Percentiles rank a stretch among this genome's conserved stretches.
These are phyloP conservation scores for Festucalex cinctus DNA, from an alignment of 2,113 vertebrate species.

Conservation along the genomic window DNA sequence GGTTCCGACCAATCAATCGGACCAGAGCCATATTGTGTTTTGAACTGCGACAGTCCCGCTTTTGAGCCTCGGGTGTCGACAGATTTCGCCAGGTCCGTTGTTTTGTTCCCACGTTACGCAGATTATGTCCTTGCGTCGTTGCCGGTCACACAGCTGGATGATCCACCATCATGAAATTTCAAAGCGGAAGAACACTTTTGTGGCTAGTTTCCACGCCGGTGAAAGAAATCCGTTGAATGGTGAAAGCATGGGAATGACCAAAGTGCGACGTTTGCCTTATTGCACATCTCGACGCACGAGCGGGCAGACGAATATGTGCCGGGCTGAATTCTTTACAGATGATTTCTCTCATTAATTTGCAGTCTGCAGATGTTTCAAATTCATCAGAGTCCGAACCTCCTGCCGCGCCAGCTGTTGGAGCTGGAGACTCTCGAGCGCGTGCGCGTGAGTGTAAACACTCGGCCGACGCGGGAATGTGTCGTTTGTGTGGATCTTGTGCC, in stretches of 20 bases:
- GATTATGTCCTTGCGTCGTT: too few relatives aligned
- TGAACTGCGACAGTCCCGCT: too few relatives aligned
- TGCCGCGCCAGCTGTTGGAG: constrained; percentile 58
- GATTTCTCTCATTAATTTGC: constrained; percentile 63
- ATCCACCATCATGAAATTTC: background rate
- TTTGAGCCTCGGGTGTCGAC: too few relatives aligned
- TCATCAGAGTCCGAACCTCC: constrained; percentile 57
- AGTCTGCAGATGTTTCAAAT: constrained; percentile 65
- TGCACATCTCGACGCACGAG: constrained; percentile 26
- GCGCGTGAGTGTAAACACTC: constrained; percentile 1
- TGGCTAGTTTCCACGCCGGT: constrained; percentile 13
- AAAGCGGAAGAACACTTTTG: background rate
- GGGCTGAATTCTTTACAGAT: constrained; percentile 59
- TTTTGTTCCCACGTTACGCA: too few relatives aligned
- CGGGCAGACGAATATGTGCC: constrained; percentile 50
- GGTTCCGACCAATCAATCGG: too few relatives aligned
- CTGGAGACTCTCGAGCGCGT: constrained; percentile 14
- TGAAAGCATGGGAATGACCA: constrained; percentile 25
- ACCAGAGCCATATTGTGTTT: too few relatives aligned
- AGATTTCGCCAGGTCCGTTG: too few relatives aligned
- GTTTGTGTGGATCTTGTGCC: constrained; percentile 13
- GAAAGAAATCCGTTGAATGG: constrained; percentile 12
- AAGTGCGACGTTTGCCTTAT: constrained; percentile 17
- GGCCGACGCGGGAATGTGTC: background rate
- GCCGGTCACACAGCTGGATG: too few relatives aligned